Base-by-base conservation (phyloP, 2,888 invertebrate genomes). In the Tetragonula carbonaria region DNA sequence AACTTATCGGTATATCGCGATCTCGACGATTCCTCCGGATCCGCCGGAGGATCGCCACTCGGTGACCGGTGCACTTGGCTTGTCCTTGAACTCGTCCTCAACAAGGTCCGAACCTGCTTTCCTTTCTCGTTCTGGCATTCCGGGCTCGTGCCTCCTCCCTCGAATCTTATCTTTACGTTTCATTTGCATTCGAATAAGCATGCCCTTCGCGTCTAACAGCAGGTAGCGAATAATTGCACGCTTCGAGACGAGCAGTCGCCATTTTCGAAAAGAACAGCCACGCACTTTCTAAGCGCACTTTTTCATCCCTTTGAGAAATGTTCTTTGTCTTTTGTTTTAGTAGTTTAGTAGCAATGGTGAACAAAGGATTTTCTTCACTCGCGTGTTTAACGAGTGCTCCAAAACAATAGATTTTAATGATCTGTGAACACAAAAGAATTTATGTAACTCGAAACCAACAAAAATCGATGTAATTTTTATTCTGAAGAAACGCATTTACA, bases 51-150 rank as follows among this genome's bases (percentile, higher is more conserved):
- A 80, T 82, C 78, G 62, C 70, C 63, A 73, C 59, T 63, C 75
- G 73, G 73, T 77, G 79, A 87, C 72, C 74, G 77, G 72, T 72
- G 59, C 74, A n/a, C 23, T 45, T 8, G 53, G 57, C 13, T 67
- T 87, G 91, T 85, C 91, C 91, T 91, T 91, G 91, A 91, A 91
- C 91, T 91, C 91, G 89, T 86, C 90, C 87, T 88, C 88, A 78
- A 74, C 75, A 82, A 77, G 80, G 82, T 80, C 86, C 73, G 82
- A 78, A 88, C 87, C 81, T 79, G 80, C 75, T 75, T 78, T 71
- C 78, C 78, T 65, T 62, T 57, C 73, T 38, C 62, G 71, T 82
- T 57, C 80, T 80, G 65, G 76, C 66, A 74, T 23, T 71, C 63
- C 68, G 70, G 76, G 65, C 76, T 73, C 67, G 71, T 71, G 67